phyloP scores from a whole-genome alignment of 2,113 vertebrate genomes.

The Brachyhypopomus occidentalis region DNA sequence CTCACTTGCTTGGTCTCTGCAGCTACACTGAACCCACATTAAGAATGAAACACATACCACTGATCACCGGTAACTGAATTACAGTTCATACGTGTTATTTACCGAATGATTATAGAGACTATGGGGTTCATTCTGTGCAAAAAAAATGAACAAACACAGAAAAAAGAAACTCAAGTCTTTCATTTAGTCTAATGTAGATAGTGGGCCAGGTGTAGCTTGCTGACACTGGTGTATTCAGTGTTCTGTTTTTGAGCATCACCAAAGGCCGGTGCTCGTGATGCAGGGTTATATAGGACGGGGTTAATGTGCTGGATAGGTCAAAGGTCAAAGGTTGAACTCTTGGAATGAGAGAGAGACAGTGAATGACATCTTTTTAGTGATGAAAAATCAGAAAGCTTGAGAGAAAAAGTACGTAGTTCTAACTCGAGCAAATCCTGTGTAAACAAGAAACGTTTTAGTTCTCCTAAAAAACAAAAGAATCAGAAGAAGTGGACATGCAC shows the following conservation, averaged over 20 bases:
- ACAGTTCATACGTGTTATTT: neutral
- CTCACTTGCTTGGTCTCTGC: neutral
- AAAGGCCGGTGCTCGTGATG: neutral
- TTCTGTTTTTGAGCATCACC: neutral
- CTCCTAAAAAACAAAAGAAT: neutral
- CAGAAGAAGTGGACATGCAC: neutral
- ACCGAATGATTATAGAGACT: neutral
- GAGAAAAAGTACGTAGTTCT: neutral
- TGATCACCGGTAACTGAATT: slow-evolving; percentile 4
- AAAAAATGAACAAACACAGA: neutral
- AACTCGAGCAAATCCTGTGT: neutral
- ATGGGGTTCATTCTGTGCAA: too few relatives aligned
- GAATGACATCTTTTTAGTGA: neutral
- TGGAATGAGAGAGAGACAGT: neutral
- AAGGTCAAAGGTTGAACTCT: neutral
- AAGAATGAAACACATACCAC: neutral
- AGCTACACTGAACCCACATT: neutral
- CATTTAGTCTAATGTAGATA: too few relatives aligned
- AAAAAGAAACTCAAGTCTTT: too few relatives aligned
- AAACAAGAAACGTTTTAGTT: neutral
- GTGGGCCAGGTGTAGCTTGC: too few relatives aligned
- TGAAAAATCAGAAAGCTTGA: neutral
- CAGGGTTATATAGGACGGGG: neutral
- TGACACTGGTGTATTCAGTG: neutral
- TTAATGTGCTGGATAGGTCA: neutral